These are phyloP conservation scores for Dasyprocta punctata DNA, from an alignment of 2,113 vertebrate species.

Conservation along the genomic window DNA sequence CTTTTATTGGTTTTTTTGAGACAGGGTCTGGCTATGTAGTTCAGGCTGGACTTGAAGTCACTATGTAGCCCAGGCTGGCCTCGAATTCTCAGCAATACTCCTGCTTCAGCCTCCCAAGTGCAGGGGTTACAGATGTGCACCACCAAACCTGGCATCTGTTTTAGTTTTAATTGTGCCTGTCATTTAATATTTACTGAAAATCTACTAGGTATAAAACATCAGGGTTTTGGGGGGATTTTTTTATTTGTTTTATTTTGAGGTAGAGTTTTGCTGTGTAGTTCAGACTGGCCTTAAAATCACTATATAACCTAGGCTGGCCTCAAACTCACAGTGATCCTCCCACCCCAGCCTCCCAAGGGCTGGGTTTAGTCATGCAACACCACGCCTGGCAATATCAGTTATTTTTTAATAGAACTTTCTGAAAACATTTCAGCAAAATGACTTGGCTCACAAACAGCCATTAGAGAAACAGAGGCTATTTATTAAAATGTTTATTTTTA, in stretches of 20 bases:
- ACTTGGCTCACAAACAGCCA: neutral
- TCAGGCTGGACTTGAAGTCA: neutral
- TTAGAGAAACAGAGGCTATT: neutral
- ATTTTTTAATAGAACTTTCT: conserved; percentile 46
- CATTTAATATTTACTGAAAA: conserved; percentile 40
- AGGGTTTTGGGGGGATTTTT: neutral
- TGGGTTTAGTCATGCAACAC: neutral
- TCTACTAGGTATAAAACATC: neutral
- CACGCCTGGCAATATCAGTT: neutral
- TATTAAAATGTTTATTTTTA: neutral
- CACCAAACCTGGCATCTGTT: neutral
- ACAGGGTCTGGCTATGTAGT: neutral
- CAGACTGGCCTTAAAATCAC: neutral
- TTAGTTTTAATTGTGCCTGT: neutral
- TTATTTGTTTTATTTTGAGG: neutral
- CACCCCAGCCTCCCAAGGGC: neutral
- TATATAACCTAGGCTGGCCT: neutral
- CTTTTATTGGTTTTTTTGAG: neutral
- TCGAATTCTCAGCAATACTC: neutral
- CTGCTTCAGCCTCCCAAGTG: neutral
- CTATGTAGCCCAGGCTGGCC: neutral
- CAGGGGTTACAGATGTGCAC: neutral
- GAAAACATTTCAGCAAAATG: neutral
- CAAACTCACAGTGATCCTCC: neutral
- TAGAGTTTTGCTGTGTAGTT: neutral